These are phyloP conservation scores for Platycercus adscitus DNA, from an alignment of 2,113 vertebrate genomes.

Conservation along the genomic window DNA sequence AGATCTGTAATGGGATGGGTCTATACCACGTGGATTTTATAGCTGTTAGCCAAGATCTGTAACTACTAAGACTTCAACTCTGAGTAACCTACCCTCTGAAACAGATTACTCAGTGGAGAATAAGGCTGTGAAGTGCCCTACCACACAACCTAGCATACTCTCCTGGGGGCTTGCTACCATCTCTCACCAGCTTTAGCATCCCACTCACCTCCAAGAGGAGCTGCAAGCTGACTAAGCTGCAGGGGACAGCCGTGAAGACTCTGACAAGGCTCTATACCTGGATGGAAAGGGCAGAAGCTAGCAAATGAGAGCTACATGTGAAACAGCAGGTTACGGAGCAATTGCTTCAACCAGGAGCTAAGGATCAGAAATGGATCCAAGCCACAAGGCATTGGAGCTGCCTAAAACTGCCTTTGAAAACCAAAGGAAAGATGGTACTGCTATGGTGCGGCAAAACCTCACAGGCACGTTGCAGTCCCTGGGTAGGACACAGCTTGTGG, in stretches of 20 bases:
- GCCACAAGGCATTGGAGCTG: not conserved
- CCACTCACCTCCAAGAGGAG: not conserved
- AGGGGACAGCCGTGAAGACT: not conserved
- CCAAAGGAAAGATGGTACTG: not conserved
- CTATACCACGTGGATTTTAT: not conserved
- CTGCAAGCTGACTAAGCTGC: not conserved
- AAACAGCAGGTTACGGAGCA: not conserved
- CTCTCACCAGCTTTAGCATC: not conserved
- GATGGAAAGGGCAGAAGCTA: not conserved
- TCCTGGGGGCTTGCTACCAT: not conserved
- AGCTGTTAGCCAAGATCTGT: not conserved
- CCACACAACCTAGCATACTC: not conserved
- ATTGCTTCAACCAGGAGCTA: not conserved
- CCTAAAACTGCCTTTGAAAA: not conserved
- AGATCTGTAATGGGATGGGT: not conserved
- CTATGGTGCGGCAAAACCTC: not conserved
- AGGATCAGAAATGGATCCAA: not conserved
- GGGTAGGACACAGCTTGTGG: accelerated
- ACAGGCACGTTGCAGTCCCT: not conserved
- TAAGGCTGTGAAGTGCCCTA: not conserved
- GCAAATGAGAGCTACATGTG: not conserved
- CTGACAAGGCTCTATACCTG: not conserved
- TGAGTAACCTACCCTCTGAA: not conserved
- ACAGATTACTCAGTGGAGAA: not conserved
- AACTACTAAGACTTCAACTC: not conserved